These are phyloP conservation scores for Cololabis saira DNA, from an alignment of 2,113 vertebrate genomes.

Conservation along the genomic window DNA sequence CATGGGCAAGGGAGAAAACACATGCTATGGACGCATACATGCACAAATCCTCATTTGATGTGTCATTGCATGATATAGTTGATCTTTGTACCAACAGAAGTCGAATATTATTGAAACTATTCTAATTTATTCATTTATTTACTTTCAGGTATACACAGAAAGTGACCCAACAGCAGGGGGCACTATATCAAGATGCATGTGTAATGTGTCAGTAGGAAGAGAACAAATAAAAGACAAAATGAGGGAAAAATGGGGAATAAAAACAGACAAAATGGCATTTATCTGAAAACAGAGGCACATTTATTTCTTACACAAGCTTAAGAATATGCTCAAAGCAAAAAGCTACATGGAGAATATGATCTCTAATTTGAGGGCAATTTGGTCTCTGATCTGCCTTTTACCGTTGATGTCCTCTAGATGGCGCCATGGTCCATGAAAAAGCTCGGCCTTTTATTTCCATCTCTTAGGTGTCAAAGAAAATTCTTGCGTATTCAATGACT, in stretches of 20 bases:
- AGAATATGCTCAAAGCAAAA: neutral
- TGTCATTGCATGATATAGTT: neutral
- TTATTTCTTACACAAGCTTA: neutral
- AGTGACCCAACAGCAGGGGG: conserved; percentile 67
- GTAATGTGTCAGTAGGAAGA: too few relatives aligned
- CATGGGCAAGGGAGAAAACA: conserved; percentile 14
- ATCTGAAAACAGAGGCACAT: neutral
- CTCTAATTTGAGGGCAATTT: neutral
- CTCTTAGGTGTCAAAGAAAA: conserved; percentile 60
- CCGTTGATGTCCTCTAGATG: conserved; percentile 76
- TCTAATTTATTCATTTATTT: conserved; percentile 1
- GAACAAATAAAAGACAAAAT: too few relatives aligned
- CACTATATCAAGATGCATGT: conserved; percentile 37
- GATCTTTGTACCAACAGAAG: conserved; percentile 16
- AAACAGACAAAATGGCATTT: neutral
- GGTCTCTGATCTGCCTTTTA: neutral
- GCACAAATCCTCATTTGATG: neutral
- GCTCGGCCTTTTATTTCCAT: conserved; percentile 37
- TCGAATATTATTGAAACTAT: neutral
- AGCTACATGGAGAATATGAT: neutral
- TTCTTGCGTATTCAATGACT: conserved; percentile 57
- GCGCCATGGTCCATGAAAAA: conserved; percentile 79
- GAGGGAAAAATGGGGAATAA: neutral
- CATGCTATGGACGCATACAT: neutral
- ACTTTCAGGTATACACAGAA: neutral